Conservation (phyloP, 92 coral and sea anemone genomes). For the Porites lobata region DNA sequence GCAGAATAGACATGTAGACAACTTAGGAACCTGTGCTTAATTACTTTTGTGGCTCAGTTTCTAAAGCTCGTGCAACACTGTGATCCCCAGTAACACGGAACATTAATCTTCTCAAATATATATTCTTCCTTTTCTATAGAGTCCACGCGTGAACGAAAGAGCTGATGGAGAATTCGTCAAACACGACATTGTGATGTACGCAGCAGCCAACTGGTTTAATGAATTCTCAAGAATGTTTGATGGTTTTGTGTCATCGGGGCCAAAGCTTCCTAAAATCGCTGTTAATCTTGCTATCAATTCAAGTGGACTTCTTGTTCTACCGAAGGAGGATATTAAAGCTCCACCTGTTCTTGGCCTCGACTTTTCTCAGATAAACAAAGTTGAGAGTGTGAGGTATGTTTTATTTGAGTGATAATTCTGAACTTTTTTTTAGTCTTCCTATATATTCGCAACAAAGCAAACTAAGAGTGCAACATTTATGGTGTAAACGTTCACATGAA, state of each 20-base stretch:
- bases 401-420: not conserved
- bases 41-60: too few relatives aligned
- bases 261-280: slow-evolving; percentile 62
- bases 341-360: slow-evolving; percentile 46
- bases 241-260: slow-evolving; percentile 81
- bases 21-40: too few relatives aligned
- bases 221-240: slow-evolving; percentile 83
- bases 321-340: slow-evolving; percentile 19
- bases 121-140: slow-evolving; percentile 41
- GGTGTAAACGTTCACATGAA: too few relatives aligned
- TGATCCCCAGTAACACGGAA: too few relatives aligned
- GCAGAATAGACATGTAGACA: too few relatives aligned
- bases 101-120: not conserved
- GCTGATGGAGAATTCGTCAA: slow-evolving; percentile 40
- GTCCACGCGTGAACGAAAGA: slow-evolving; percentile 46
- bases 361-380: slow-evolving; percentile 57
- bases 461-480: too few relatives aligned
- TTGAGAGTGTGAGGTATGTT: slow-evolving; percentile 58
- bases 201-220: slow-evolving; percentile 70
- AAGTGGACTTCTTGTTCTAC: slow-evolving; percentile 56
- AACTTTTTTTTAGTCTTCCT: not conserved
- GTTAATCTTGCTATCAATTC: slow-evolving; percentile 74
- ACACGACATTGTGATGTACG: slow-evolving; percentile 65
- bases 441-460: not conserved
- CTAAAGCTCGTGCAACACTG: too few relatives aligned